Evolutionary conservation across 1,140 invertebrate species (phyloP).

Genomic region (Atta cephalotes): DNA sequence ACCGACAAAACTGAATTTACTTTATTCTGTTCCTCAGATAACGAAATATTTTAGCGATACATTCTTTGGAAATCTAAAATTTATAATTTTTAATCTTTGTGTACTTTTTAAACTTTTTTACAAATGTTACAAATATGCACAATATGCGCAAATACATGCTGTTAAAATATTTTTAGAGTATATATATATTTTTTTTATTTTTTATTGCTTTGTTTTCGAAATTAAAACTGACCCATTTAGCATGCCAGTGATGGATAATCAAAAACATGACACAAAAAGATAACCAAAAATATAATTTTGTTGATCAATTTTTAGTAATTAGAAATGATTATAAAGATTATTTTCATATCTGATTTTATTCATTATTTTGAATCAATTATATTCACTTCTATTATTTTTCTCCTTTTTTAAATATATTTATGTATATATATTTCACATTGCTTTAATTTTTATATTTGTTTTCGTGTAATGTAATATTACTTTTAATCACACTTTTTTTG

Average conservation of each 20-base stretch:
- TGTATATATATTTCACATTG: not conserved
- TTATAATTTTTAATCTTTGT: not conserved
- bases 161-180: not conserved
- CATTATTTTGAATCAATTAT: constrained; percentile 1
- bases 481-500: not conserved
- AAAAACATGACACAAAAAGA: not conserved
- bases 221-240: not conserved
- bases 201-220: not conserved
- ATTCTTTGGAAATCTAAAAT: not conserved
- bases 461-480: not conserved
- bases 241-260: not conserved
- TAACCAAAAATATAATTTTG: constrained; percentile 11
- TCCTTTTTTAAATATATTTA: not conserved
- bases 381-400: not conserved
- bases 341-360: not conserved
- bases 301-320: not conserved
- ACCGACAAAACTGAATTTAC: not conserved
- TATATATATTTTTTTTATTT: not conserved
- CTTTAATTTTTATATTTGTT: not conserved
- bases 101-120: not conserved
- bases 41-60: not conserved
- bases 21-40: not conserved
- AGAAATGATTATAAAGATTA: not conserved
- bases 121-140: not conserved
- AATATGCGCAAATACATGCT: not conserved